These are phyloP conservation scores for Nephrocerus scutellatus DNA, from an alignment of 2,888 invertebrate species.

Conservation along the genomic window DNA sequence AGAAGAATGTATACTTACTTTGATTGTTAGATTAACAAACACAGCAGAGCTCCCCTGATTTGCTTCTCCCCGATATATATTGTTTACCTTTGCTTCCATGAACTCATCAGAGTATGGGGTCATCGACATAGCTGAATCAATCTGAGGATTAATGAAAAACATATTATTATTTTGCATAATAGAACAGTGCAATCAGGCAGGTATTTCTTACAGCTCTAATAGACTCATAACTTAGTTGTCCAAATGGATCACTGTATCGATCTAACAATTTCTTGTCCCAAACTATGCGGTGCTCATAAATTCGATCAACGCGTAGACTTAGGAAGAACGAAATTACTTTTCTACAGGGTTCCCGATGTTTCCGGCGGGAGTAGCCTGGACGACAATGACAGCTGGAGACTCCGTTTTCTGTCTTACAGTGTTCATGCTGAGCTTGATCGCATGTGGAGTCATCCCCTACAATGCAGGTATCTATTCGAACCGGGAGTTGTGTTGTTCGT, in stretches of 20 bases:
- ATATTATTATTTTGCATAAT: not conserved
- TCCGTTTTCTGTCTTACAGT: constrained; percentile 75
- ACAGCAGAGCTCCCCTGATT: constrained; percentile 65
- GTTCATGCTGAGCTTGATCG: constrained; percentile 79
- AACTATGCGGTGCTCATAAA: constrained; percentile 70
- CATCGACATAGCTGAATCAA: constrained; percentile 88
- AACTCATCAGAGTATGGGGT: constrained; percentile 85
- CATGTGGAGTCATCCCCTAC: constrained; percentile 90
- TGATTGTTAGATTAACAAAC: constrained; percentile 76
- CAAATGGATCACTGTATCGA: constrained; percentile 71
- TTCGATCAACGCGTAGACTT: constrained; percentile 72
- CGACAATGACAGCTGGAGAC: constrained; percentile 85
- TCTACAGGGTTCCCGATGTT: constrained; percentile 69
- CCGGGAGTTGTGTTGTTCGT: constrained; percentile 44
- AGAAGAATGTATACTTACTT: constrained; percentile 44
- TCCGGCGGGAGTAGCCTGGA: constrained; percentile 62
- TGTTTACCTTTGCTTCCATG: constrained; percentile 72
- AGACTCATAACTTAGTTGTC: constrained; percentile 76
- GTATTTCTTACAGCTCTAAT: constrained; percentile 67
- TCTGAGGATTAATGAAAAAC: constrained; percentile 50
- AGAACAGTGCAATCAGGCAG: not conserved
- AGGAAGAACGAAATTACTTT: constrained; percentile 71
- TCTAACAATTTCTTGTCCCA: constrained; percentile 73
- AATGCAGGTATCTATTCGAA: constrained; percentile 84
- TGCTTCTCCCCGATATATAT: constrained; percentile 66